Percentiles rank a stretch among this genome's conserved stretches.
These are phyloP conservation scores for Lanius collurio DNA, from an alignment of 2,113 vertebrate genomes.

Conservation along the genomic window DNA sequence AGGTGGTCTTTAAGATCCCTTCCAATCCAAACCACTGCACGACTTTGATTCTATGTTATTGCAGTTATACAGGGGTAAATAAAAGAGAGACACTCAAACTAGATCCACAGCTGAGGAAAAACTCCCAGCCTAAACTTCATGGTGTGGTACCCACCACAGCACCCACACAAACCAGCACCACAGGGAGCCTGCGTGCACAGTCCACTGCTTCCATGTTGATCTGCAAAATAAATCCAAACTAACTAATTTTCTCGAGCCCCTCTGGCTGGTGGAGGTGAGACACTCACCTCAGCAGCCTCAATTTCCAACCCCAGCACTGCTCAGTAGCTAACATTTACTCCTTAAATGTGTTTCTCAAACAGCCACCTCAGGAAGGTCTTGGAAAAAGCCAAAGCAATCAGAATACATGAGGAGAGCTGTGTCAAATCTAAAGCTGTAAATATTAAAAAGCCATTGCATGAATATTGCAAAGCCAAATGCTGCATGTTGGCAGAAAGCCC, in stretches of 20 bases:
- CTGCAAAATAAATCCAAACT: neutral
- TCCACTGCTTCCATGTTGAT: neutral
- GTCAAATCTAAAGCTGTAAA: constrained; percentile 59
- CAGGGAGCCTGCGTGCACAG: fast-evolving
- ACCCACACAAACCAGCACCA: fast-evolving
- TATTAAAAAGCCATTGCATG: constrained; percentile 52
- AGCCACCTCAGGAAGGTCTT: constrained; percentile 31
- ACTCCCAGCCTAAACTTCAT: neutral
- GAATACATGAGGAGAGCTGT: constrained; percentile 14
- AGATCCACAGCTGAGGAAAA: neutral
- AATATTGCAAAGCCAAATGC: constrained; percentile 63
- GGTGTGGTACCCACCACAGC: neutral
- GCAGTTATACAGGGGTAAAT: neutral
- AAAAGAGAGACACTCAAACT: neutral
- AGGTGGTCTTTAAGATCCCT: neutral
- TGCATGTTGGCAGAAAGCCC: constrained; percentile 40
- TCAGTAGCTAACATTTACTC: constrained; percentile 38
- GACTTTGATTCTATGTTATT: neutral
- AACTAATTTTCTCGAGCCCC: neutral
- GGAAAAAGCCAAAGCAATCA: constrained; percentile 57
- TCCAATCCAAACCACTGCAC: neutral
- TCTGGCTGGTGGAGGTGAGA: neutral
- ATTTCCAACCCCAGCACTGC: neutral
- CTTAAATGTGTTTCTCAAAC: neutral
- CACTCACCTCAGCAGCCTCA: neutral